phyloP scores from a whole-genome alignment of 2,888 invertebrate genomes.

The Serripes groenlandicus region DNA sequence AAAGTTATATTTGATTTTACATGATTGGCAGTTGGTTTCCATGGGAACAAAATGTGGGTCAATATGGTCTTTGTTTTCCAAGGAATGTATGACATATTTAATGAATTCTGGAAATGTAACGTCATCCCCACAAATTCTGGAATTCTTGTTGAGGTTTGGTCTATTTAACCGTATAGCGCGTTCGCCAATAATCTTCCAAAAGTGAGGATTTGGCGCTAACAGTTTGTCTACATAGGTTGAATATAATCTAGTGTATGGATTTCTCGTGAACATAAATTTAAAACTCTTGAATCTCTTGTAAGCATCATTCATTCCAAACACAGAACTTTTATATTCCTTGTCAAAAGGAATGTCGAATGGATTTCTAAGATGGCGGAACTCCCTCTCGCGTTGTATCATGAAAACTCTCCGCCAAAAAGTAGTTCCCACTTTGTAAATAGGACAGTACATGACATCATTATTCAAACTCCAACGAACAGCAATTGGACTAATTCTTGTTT shows the following conservation, averaged over 20 bases:
- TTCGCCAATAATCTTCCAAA: conserved; percentile 68
- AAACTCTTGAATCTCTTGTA: conserved; percentile 12
- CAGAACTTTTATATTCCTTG: conserved; percentile 31
- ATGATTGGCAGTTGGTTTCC: conserved; percentile 69
- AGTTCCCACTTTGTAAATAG: conserved; percentile 48
- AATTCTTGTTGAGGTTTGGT: conserved; percentile 11
- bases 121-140: conserved; percentile 70
- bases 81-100: conserved; percentile 66
- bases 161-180: conserved; percentile 51
- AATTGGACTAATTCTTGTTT: conserved; percentile 7
- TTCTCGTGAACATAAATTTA: conserved; percentile 71
- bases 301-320: not conserved
- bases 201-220: conserved; percentile 73
- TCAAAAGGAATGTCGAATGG: conserved; percentile 48
- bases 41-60: conserved; percentile 72
- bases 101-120: conserved; percentile 74
- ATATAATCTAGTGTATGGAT: conserved; percentile 71
- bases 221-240: conserved; percentile 77
- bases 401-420: conserved; percentile 61
- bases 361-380: conserved; percentile 28
- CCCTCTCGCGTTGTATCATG: conserved; percentile 36
- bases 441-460: conserved; percentile 34
- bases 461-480: conserved; percentile 21
- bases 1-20: conserved; percentile 67
- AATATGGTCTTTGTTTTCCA: conserved; percentile 45